Percentiles rank a stretch among this genome's conserved stretches.
phyloP scores from a whole-genome alignment of 2,797 vertebrate genomes.

The Syndactyla subalaris region DNA sequence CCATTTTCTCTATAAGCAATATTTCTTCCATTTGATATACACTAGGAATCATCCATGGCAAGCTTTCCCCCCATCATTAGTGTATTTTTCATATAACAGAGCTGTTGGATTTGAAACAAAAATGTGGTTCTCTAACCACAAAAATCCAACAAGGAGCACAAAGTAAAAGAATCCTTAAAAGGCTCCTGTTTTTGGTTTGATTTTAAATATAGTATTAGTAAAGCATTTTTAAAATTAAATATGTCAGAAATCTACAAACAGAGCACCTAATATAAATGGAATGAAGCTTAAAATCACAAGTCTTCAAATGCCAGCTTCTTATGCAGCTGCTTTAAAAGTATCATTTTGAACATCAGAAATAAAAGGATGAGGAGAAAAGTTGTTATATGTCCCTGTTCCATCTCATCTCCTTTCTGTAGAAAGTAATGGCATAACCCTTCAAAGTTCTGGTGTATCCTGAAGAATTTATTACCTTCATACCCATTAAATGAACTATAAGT shows the following conservation, averaged over 20 bases:
- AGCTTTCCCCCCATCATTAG: neutral
- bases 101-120: constrained; percentile 52
- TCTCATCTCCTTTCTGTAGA: neutral
- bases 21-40: constrained; percentile 46
- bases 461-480: neutral
- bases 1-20: constrained; percentile 43
- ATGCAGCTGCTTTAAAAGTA: neutral
- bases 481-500: neutral
- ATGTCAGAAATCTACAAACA: neutral
- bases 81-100: constrained; percentile 42
- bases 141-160: constrained; percentile 41
- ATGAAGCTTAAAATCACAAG: neutral
- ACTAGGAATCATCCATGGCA: neutral
- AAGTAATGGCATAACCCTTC: neutral
- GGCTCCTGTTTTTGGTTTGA: constrained; percentile 4
- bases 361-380: neutral
- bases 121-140: constrained; percentile 53
- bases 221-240: constrained; percentile 16
- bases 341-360: neutral
- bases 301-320: neutral
- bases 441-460: neutral
- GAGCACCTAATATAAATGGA: neutral
- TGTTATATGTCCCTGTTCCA: neutral
- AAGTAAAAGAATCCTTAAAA: constrained; percentile 52
- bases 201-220: constrained; percentile 36